Base-by-base conservation (phyloP, 2,113 vertebrate species). In the Ovis canadensis region DNA sequence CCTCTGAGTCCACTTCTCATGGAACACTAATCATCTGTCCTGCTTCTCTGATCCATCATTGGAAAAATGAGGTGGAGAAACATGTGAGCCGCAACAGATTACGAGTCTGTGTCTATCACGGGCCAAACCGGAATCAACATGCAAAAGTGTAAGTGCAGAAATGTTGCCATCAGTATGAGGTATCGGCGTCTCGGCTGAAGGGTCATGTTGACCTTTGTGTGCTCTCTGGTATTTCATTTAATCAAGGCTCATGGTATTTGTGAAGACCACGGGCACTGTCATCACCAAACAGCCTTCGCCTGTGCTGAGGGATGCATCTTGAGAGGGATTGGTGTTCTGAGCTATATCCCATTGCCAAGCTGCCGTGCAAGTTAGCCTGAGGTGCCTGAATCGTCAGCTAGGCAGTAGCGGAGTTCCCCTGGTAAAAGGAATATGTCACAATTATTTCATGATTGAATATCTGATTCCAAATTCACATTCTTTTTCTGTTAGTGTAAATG, bases 1-100 rank as follows among this genome's bases (percentile, higher is more conserved):
- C 98, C 10, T 71, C 97, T 82, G 82, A 99, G 48, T 95, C 99
- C 60, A 81, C 52, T 33, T 99, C 99, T 59, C 60, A 50, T 12
- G 98, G 99, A 71, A 99, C 99, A 48, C 98, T 99, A 93, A 99
- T 99, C 17, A 95, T 99, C 98, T 99, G 99, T 93, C 99, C 99
- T 11, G 99, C 99, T 71, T 99, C 99, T n/a, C 99, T 99, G 97
- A 95, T 99, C 95, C 99, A 99, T 97, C 99, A 99, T 71, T 99
- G 99, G 99, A 99, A 99, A 98, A 99, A 99, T 7, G 99, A 99
- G 98, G 99, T 99, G 6, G 99, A 99, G 31, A 99, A 98, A 97
- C 99, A 48, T 0, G 99, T 99, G 17, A 98, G 94, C 97, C 96
- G 16, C 31, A 98, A 97, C 82, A 99, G 74, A 52, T 98, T 99